Percentiles rank a stretch among this genome's conserved stretches.
phyloP scores from a whole-genome alignment of 2,113 vertebrate genomes.

The mouse (Mus musculus) region DNA sequence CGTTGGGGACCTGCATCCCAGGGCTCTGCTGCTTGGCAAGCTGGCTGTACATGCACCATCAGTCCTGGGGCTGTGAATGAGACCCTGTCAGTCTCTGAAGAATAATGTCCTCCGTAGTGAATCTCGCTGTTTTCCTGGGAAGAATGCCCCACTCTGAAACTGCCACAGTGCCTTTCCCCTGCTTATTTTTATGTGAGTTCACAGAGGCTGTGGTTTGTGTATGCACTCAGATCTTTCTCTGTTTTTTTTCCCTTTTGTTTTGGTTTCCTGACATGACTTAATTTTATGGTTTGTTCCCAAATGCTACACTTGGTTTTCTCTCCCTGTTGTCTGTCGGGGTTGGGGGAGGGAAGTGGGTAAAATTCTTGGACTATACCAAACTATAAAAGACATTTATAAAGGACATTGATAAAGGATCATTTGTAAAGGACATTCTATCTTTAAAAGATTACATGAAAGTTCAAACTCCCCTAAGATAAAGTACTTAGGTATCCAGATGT shows the following conservation, averaged over 20 bases:
- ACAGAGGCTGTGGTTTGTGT: slow-evolving; percentile 69
- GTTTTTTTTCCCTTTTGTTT: not conserved
- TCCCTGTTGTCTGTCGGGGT: not conserved
- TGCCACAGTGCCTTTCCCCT: slow-evolving; percentile 33
- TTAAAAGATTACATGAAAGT: not conserved
- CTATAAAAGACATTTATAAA: too few relatives aligned
- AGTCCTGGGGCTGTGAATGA: slow-evolving; percentile 79
- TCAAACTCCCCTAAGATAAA: not conserved
- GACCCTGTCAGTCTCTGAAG: slow-evolving; percentile 76
- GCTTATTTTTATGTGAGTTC: slow-evolving; percentile 71
- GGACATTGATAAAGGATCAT: too few relatives aligned
- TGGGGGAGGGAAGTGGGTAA: not conserved
- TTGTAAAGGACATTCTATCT: not conserved
- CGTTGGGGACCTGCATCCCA: slow-evolving; percentile 72
- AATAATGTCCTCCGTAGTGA: slow-evolving; percentile 81
- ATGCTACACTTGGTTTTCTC: slow-evolving; percentile 36
- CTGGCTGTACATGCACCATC: slow-evolving; percentile 73
- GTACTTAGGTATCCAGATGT: not conserved
- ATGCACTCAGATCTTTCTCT: slow-evolving; percentile 46
- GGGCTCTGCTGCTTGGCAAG: slow-evolving; percentile 76
- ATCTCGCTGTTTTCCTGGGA: slow-evolving; percentile 79
- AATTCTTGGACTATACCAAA: slow-evolving; percentile 9
- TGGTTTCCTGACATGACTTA: not conserved
- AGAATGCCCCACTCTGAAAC: slow-evolving; percentile 77
- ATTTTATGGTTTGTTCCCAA: slow-evolving; percentile 65